A percentile compares a stretch with the other conserved stretches of the same genome.
Evolutionary conservation across 2,797 vertebrate species (phyloP).

Genomic region (Forpus xanthops): DNA sequence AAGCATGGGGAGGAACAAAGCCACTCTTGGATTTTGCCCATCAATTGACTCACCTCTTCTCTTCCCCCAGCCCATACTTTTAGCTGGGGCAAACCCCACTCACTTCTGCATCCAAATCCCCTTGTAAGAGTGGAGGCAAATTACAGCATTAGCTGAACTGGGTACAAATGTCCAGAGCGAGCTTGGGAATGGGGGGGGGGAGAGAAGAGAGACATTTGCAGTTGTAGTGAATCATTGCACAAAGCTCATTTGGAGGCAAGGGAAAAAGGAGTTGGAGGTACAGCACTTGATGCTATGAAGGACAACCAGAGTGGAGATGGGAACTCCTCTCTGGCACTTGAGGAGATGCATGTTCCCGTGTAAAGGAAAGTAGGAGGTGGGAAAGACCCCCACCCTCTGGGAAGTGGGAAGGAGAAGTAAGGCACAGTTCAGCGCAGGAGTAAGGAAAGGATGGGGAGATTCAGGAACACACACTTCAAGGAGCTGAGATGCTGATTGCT

Average conservation of each 20-base stretch:
- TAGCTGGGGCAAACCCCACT: background rate
- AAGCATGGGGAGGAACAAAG: background rate
- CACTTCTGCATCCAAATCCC: background rate
- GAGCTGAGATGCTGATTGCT: background rate
- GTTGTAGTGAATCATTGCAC: background rate
- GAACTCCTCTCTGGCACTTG: background rate
- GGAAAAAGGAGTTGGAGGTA: background rate
- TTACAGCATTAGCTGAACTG: background rate
- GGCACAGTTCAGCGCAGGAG: background rate
- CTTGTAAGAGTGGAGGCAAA: background rate
- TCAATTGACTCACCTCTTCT: background rate
- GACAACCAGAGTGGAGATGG: background rate
- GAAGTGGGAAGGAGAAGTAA: background rate
- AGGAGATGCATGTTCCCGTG: fast-evolving
- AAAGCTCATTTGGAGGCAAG: background rate
- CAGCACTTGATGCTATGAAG: fast-evolving
- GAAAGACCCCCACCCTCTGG: background rate
- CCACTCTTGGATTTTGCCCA: background rate
- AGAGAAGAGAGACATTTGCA: background rate
- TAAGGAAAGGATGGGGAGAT: background rate
- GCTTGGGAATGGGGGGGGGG: background rate
- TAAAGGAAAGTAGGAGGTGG: background rate
- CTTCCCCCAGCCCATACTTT: background rate
- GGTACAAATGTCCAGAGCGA: background rate
- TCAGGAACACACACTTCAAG: background rate